Evolutionary conservation across 2,888 invertebrate species (phyloP).

Genomic region (Cephus pulcher): DNA sequence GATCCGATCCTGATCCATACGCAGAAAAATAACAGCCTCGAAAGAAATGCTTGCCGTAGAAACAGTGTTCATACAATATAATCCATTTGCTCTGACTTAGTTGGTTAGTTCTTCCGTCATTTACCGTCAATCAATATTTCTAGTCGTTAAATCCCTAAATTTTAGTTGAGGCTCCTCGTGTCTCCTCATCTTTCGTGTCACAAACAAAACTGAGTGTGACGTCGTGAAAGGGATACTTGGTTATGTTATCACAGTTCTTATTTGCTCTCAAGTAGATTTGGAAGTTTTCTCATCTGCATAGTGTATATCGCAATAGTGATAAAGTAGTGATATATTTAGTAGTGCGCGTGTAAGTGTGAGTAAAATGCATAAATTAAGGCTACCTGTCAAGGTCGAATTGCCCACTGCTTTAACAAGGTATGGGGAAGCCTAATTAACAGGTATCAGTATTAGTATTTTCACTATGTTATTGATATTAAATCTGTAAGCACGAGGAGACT

Average conservation of each 20-base stretch:
- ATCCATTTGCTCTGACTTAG: constrained; percentile 35
- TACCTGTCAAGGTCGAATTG: constrained; percentile 62
- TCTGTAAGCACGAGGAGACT: neutral
- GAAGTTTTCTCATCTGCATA: neutral
- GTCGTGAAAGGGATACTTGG: neutral
- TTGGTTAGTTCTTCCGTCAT: constrained; percentile 1
- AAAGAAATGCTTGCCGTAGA: constrained; percentile 29
- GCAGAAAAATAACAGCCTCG: constrained; percentile 34
- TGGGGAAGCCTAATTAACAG: constrained; percentile 50
- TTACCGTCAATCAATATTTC: neutral
- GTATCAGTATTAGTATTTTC: constrained; percentile 34
- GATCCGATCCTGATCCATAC: constrained; percentile 32
- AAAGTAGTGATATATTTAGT: neutral
- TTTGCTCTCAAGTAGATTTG: neutral
- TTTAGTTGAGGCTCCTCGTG: neutral
- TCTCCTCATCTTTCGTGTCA: neutral
- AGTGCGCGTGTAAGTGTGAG: constrained; percentile 16
- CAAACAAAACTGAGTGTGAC: neutral
- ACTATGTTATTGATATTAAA: neutral
- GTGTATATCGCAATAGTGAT: neutral
- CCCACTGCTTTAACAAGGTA: constrained; percentile 62
- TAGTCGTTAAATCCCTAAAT: neutral
- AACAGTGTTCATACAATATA: constrained; percentile 50
- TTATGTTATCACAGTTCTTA: neutral
- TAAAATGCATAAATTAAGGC: constrained; percentile 62